A percentile compares a stretch with the other conserved stretches of the same genome.
Conservation (phyloP, 2,797 vertebrate genomes). For the Rhinoraja longicauda region DNA sequence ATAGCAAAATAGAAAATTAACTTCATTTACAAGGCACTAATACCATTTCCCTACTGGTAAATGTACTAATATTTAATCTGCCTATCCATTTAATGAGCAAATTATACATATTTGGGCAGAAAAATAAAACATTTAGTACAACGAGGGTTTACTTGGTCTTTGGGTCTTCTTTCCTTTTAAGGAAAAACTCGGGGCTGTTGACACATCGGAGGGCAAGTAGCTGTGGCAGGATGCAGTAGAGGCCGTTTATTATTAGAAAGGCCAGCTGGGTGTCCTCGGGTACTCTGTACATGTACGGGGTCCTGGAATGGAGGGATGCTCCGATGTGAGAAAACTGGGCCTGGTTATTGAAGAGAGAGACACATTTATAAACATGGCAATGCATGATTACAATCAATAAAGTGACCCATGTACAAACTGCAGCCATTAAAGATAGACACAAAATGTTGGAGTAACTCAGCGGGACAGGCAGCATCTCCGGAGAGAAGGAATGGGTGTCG, state of each 20-base stretch:
- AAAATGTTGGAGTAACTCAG: too few relatives aligned
- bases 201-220: slow-evolving; percentile 79
- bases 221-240: slow-evolving; percentile 78
- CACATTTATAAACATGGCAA: neutral
- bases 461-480: too few relatives aligned
- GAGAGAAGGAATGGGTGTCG: too few relatives aligned
- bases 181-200: slow-evolving; percentile 74
- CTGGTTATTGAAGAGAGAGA: slow-evolving; percentile 52
- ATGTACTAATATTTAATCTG: neutral
- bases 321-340: slow-evolving; percentile 88
- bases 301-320: slow-evolving; percentile 87
- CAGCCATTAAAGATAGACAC: too few relatives aligned
- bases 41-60: neutral
- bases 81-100: neutral
- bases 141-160: slow-evolving; percentile 58
- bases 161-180: slow-evolving; percentile 60
- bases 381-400: neutral
- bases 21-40: slow-evolving; percentile 5
- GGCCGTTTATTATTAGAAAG: slow-evolving; percentile 74
- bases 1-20: slow-evolving; percentile 24
- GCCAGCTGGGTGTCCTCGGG: slow-evolving; percentile 68
- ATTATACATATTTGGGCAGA: neutral
- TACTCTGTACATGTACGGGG: slow-evolving; percentile 83
- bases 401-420: too few relatives aligned
- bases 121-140: slow-evolving; percentile 20